Conservation (phyloP, 2,113 vertebrate species). For the Thoracochromis brauschi region DNA sequence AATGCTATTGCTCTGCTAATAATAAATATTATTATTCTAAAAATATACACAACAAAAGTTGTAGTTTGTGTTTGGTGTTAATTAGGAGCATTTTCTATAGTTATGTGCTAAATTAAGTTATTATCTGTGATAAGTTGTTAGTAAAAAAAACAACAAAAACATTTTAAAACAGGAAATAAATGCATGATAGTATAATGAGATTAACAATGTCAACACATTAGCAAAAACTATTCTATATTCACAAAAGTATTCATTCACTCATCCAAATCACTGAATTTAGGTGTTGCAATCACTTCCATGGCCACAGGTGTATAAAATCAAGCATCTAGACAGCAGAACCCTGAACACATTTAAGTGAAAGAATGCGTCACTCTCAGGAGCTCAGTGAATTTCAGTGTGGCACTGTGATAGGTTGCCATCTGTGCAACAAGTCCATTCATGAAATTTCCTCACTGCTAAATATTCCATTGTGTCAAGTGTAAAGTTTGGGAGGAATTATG, state of each 20-base stretch:
- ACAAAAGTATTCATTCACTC: not conserved
- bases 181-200: not conserved
- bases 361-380: not conserved
- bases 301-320: not conserved
- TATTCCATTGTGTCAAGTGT: not conserved
- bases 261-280: not conserved
- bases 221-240: not conserved
- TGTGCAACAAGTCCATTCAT: not conserved
- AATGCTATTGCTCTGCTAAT: not conserved
- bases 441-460: not conserved
- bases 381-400: not conserved
- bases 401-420: not conserved
- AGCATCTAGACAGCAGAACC: not conserved
- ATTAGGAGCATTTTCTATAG: not conserved
- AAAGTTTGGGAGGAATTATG: not conserved
- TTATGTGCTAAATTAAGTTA: not conserved
- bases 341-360: not conserved
- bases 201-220: not conserved
- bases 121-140: not conserved
- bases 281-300: not conserved
- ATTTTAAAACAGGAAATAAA: not conserved
- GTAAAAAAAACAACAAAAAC: not conserved
- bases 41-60: not conserved
- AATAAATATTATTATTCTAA: not conserved
- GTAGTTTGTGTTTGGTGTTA: not conserved